Percentiles rank a stretch among this genome's conserved stretches.
Evolutionary conservation across 2,113 vertebrate species (phyloP).

Genomic region (Melanerpes aurifrons): DNA sequence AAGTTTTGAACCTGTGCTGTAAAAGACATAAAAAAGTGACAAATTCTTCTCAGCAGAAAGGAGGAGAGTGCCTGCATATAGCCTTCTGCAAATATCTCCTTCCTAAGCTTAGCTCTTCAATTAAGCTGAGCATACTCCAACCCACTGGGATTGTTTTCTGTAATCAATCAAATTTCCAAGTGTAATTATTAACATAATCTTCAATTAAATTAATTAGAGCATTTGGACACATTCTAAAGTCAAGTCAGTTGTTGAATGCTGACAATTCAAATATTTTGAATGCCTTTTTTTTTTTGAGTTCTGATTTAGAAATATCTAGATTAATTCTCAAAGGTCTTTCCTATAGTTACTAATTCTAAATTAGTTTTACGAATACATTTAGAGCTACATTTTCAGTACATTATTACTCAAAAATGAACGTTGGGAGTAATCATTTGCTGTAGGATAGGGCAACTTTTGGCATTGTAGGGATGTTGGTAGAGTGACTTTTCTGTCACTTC

Average conservation of each 20-base stretch:
- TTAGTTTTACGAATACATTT: not conserved
- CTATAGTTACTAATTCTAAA: not conserved
- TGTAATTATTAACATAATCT: not conserved
- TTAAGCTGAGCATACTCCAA: not conserved
- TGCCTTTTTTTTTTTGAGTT: not conserved
- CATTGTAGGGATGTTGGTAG: not conserved
- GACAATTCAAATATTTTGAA: not conserved
- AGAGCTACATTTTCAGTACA: not conserved
- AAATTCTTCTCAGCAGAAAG: not conserved
- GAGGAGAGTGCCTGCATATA: not conserved
- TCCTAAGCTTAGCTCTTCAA: not conserved
- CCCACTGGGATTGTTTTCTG: not conserved
- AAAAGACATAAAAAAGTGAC: not conserved
- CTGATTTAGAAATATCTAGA: not conserved
- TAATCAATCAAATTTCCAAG: not conserved
- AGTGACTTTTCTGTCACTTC: not conserved
- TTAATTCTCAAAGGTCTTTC: not conserved
- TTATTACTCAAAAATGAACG: not conserved
- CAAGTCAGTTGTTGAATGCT: not conserved
- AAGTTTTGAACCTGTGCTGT: conserved; percentile 20
- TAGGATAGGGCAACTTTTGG: not conserved
- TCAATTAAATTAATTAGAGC: not conserved
- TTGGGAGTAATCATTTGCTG: not conserved
- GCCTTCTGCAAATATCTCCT: not conserved
- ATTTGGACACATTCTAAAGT: not conserved